Evolutionary conservation across 1,140 invertebrate species (phyloP), one percentile per base, ranked within the genome.

Genomic region (Drosophila teissieri): DNA sequence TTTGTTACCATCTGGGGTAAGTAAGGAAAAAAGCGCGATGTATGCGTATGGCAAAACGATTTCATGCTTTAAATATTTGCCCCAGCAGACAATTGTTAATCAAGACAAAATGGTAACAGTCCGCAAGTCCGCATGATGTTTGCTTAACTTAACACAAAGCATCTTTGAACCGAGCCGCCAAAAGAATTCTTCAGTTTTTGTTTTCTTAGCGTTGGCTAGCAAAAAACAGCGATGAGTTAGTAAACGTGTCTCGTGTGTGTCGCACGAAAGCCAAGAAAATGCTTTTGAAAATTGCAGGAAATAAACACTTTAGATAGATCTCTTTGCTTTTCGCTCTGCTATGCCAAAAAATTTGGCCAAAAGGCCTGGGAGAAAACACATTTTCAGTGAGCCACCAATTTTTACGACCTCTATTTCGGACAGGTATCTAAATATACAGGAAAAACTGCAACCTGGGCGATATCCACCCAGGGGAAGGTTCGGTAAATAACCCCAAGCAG

Each of bases 51-150:
- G 57, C 68, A 63, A 86, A 78, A 78, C 84, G 76, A 88, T 86
- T 86, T 86, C 83, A 86, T 73, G 84, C 79, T 74, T 76, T 81
- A 76, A 76, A 76, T 78, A 78, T 74, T 61, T 78, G 74, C 31
- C 37, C 42, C 40, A 24, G 34, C 54, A 64, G 72, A 89, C 83
- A 83, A 88, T 88, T 83, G 83, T 82, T 86, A 86, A 86, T 86
- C 84, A 88, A 88, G 75, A 67, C 52, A 64, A 65, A 75, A 76
- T 75, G 73, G 62, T 61, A 52, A 70, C 70, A 88, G 62, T 81
- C 51, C 52, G 55, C 55, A 34, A 88, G 62, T 81, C 54, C 52
- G 55, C 55, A 34, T 56, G 51, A 19, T 73, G 69, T 73, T 73
- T 76, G 61, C 37, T 24, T 57, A 76, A 76, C 42, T 45, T 53